A percentile compares a stretch with the other conserved stretches of the same genome.
Evolutionary conservation across 2,113 vertebrate species (phyloP).

Genomic region (Pelecanus crispus): DNA sequence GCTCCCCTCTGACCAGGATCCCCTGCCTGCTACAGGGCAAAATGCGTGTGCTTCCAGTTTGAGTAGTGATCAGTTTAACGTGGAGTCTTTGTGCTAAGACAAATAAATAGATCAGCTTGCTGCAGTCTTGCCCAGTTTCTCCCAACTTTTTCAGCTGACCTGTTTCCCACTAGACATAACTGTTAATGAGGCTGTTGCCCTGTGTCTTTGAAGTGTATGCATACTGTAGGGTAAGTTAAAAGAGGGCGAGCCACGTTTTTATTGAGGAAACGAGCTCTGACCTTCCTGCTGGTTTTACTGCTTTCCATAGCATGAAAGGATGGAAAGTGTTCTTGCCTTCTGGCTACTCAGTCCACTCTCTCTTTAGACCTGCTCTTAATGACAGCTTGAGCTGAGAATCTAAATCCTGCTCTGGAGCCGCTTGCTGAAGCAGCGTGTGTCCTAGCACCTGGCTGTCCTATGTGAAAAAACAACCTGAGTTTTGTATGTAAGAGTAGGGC

Average conservation of each 20-base stretch:
- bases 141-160: neutral
- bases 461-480: accelerated
- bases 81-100: neutral
- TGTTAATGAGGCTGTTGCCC: neutral
- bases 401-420: neutral
- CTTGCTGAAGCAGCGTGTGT: neutral
- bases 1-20: neutral
- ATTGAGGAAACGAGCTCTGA: neutral
- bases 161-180: accelerated
- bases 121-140: neutral
- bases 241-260: neutral
- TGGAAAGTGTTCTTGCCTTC: neutral
- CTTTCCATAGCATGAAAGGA: neutral
- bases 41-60: accelerated
- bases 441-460: neutral
- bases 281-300: neutral
- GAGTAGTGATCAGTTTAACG: accelerated
- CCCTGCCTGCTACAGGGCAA: accelerated
- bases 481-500: neutral
- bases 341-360: accelerated
- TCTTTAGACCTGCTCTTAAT: accelerated
- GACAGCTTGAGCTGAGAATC: neutral
- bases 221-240: neutral
- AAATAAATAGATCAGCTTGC: neutral
- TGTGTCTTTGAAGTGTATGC: neutral